A percentile compares a stretch with the other conserved stretches of the same genome.
phyloP scores from a whole-genome alignment of 2,113 vertebrate genomes.

The Brevimyrus niger region DNA sequence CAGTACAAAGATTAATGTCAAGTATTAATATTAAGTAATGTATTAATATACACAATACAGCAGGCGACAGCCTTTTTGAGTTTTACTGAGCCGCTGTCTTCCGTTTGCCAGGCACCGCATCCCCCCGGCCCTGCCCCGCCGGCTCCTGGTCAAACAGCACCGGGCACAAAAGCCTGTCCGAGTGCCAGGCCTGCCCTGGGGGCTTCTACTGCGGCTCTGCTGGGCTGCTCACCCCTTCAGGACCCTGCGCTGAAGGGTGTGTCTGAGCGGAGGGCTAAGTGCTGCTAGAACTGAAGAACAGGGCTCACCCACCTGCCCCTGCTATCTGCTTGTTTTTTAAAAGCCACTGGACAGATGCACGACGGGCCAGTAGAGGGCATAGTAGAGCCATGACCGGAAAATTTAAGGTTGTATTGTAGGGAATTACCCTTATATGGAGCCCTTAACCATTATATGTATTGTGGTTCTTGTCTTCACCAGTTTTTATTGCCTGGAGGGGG shows the following conservation, averaged over 20 bases:
- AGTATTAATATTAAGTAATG: too few species aligned
- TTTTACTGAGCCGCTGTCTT: not conserved
- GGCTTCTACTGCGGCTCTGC: constrained; percentile 62
- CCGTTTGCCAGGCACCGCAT: constrained; percentile 55
- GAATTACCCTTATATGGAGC: not conserved
- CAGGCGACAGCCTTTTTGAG: not conserved
- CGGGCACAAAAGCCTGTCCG: constrained; percentile 48
- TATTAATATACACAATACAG: not conserved
- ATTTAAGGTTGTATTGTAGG: not conserved
- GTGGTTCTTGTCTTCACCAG: constrained; percentile 32
- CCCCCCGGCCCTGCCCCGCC: constrained; percentile 61
- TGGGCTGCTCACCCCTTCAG: constrained; percentile 56
- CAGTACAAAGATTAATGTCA: not conserved
- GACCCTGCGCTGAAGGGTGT: constrained; percentile 66
- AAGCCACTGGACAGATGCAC: not conserved
- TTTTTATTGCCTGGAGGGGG: constrained; percentile 56
- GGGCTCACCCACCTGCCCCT: not conserved
- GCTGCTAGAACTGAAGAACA: not conserved
- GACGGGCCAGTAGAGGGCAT: not conserved
- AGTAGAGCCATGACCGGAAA: not conserved
- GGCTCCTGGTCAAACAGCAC: constrained; percentile 70
- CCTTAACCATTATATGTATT: not conserved
- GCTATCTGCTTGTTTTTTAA: not conserved
- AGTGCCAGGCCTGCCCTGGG: constrained; percentile 63
- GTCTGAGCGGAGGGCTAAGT: not conserved